A percentile compares a stretch with the other conserved stretches of the same genome.
These are phyloP conservation scores for Cliona cf. orientalis DNA, from an alignment of 37 sponge, comb jelly and placozoan species.

Conservation along the genomic window DNA sequence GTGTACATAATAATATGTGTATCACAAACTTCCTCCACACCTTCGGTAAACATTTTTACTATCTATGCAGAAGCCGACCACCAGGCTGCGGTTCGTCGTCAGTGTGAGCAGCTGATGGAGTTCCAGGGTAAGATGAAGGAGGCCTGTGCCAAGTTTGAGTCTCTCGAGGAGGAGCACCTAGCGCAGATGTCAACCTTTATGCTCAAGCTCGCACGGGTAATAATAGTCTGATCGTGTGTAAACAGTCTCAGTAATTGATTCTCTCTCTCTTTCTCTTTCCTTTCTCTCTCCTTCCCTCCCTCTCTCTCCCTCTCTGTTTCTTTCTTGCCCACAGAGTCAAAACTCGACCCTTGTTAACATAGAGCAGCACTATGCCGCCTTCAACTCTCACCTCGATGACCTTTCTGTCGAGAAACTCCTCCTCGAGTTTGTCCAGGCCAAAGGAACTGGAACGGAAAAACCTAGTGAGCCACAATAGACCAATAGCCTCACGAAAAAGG, in stretches of 20 bases:
- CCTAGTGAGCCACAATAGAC: slow-evolving; percentile 75
- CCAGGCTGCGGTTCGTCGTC: slow-evolving; percentile 15
- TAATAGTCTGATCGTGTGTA: slow-evolving; percentile 4
- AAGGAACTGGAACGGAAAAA: slow-evolving; percentile 72
- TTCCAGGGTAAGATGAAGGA: slow-evolving; percentile 50
- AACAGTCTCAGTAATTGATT: background rate
- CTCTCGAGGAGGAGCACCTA: slow-evolving; percentile 68
- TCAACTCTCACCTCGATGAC: slow-evolving; percentile 37
- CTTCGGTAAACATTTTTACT: background rate
- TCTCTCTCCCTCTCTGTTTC: background rate
- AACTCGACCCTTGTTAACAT: slow-evolving; percentile 9
- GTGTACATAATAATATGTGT: no score
- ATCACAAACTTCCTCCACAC: background rate
- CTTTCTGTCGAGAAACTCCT: slow-evolving; percentile 61
- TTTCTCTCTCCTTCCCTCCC: background rate
- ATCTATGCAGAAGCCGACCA: slow-evolving; percentile 35
- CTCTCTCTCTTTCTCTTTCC: background rate
- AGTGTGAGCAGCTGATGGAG: slow-evolving; percentile 33
- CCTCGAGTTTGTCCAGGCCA: slow-evolving; percentile 33
- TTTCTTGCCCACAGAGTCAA: slow-evolving; percentile 16
- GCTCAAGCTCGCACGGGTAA: slow-evolving; percentile 25
- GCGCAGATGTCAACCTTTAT: slow-evolving; percentile 58
- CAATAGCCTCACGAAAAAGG: no score
- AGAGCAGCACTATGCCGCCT: background rate
- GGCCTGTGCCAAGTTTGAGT: slow-evolving; percentile 69